Base-by-base conservation (phyloP, 2,888 invertebrate species). In the Pheosia gnoma region DNA sequence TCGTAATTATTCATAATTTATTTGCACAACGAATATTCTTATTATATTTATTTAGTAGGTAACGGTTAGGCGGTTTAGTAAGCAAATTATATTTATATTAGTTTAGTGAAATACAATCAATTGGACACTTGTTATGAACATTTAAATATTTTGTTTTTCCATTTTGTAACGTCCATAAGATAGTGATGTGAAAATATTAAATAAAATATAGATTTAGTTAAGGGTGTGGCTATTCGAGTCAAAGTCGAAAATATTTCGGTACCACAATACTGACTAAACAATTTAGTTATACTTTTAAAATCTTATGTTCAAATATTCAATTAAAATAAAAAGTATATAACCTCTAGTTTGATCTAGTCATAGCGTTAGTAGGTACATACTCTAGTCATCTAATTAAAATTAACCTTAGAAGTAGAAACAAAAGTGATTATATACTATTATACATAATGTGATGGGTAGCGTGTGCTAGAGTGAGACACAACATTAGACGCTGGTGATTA, bases 361-460 rank as follows among this genome's bases (percentile, higher is more conserved):
- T 76, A 80, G 71, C 37, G 62, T 80, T 77, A 73, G 71, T 62
- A 25, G 25, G 25, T 25, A 25, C 25, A 25, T 25, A 62, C 57
- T 66, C 65, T 84, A 82, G 82, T 77, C 71, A 77, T 70, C 65
- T 76, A 25, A 74, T 72, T 72, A 66, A 67, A 68, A 66, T 74
- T 84, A 82, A 79, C 71, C 74, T 75, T 88, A 86, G 84, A 59
- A 72, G 84, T 90, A 89, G 89, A 79, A 77, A 77, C 73, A 79
- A 82, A 80, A 81, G 87, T 88, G 86, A 87, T 86, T 84, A 77
- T 25, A 25, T 25, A 25, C 25, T 25, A 25, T 25, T 25, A 25
- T 83, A 81, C 74, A 80, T 78, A 72, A 85, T 88, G 87, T 89
- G 87, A 89, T 89, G 25, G 25, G 25, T 38, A 72, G 66, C 67